Evolutionary conservation across 2,797 vertebrate genomes (phyloP).

Genomic region (Pelobates cultripes): DNA sequence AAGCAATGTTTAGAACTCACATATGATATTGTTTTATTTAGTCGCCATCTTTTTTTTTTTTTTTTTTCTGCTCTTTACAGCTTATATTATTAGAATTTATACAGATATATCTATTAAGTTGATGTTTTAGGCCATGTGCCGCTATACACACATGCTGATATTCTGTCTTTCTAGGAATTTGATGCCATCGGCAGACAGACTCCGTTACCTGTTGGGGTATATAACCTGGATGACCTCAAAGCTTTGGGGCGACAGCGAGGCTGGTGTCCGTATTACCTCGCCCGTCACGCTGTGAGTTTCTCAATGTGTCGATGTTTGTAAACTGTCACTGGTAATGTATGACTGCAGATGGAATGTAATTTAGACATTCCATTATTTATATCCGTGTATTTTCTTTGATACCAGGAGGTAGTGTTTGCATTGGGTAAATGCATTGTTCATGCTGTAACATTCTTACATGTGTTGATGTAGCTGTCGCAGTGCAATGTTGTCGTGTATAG

Average conservation of each 20-base stretch:
- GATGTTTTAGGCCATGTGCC: too few relatives aligned
- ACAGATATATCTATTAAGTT: too few relatives aligned
- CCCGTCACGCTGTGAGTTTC: constrained; percentile 81
- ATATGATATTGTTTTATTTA: too few relatives aligned
- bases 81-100: too few relatives aligned
- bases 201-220: constrained; percentile 83
- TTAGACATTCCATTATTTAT: not conserved
- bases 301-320: not conserved
- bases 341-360: too few relatives aligned
- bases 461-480: constrained; percentile 21
- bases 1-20: too few relatives aligned
- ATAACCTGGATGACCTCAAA: constrained; percentile 91
- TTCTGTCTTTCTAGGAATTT: constrained; percentile 76
- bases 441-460: not conserved
- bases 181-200: constrained; percentile 82
- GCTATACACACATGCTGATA: too few relatives aligned
- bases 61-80: too few relatives aligned
- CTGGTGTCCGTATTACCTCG: constrained; percentile 92
- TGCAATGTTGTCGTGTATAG: constrained; percentile 90
- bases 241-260: constrained; percentile 82
- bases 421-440: not conserved
- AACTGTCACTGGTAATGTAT: too few relatives aligned
- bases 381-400: too few relatives aligned
- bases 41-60: too few relatives aligned
- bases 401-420: not conserved